Conservation (phyloP, 2,888 invertebrate species). For the Chrysina gloriosa region DNA sequence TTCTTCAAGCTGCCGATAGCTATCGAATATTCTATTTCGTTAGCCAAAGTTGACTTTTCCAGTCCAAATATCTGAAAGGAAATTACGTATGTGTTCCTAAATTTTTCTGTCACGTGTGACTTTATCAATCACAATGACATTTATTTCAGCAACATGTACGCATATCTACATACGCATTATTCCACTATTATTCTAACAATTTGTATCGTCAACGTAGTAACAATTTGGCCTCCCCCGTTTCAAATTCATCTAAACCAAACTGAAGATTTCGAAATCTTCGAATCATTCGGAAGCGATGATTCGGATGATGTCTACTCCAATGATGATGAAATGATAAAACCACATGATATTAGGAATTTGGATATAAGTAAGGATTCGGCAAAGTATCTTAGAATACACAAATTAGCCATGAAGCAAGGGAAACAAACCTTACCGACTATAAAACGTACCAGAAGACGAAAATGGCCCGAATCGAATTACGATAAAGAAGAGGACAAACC, state of each 20-base stretch:
- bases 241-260: conserved; percentile 59
- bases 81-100: background rate
- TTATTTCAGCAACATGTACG: background rate
- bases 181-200: background rate
- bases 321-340: conserved; percentile 64
- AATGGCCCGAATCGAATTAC: conserved; percentile 51
- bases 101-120: background rate
- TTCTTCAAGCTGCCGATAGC: conserved; percentile 55
- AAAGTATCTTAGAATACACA: conserved; percentile 60
- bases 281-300: conserved; percentile 59
- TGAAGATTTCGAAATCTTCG: conserved; percentile 61
- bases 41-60: conserved; percentile 72
- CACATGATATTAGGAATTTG: conserved; percentile 53
- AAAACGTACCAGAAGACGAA: conserved; percentile 17
- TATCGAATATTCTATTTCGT: conserved; percentile 76
- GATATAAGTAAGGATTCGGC: conserved; percentile 53
- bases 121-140: background rate
- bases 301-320: conserved; percentile 60
- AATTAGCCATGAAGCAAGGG: conserved; percentile 57
- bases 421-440: conserved; percentile 30
- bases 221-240: conserved; percentile 61
- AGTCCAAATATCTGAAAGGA: conserved; percentile 76
- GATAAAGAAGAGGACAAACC: conserved; percentile 54
- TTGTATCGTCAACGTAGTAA: background rate
- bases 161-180: background rate